Conservation (phyloP, 2,888 invertebrate genomes). For the Zaprionus obscuricornis region DNA sequence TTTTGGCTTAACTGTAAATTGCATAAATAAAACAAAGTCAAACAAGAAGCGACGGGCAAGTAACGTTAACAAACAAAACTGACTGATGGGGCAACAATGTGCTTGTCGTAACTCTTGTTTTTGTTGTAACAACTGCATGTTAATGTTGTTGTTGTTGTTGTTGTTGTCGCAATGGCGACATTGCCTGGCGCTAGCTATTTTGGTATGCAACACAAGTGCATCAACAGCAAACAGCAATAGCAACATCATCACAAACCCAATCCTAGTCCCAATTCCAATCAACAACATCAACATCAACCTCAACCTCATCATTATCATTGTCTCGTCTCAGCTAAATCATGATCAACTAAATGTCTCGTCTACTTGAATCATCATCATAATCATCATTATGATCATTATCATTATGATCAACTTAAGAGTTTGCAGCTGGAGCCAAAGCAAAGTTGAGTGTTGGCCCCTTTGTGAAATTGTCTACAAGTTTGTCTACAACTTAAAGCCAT, state of each 20-base stretch:
- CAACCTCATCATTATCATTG: no score
- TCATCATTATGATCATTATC: no score
- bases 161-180: no score
- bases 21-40: constrained; percentile 73
- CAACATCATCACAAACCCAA: constrained; percentile 53
- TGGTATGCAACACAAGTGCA: no score
- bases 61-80: constrained; percentile 32
- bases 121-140: no score
- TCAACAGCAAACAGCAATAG: no score
- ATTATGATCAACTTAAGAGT: constrained; percentile 1
- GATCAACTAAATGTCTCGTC: constrained; percentile 47
- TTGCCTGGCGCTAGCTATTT: no score
- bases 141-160: no score
- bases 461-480: constrained; percentile 28
- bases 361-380: constrained; percentile 38
- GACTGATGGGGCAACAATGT: constrained; percentile 61
- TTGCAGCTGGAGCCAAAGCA: constrained; percentile 21
- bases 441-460: constrained; percentile 40
- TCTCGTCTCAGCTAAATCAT: no score
- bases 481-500: constrained; percentile 21
- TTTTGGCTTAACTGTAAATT: constrained; percentile 70
- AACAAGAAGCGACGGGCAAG: constrained; percentile 27
- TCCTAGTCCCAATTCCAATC: constrained; percentile 34
- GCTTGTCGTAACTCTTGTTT: constrained; percentile 32
- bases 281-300: constrained; percentile 36